Conservation (phyloP, 2,797 vertebrate genomes). For the Paramormyrops hopkinsi region DNA sequence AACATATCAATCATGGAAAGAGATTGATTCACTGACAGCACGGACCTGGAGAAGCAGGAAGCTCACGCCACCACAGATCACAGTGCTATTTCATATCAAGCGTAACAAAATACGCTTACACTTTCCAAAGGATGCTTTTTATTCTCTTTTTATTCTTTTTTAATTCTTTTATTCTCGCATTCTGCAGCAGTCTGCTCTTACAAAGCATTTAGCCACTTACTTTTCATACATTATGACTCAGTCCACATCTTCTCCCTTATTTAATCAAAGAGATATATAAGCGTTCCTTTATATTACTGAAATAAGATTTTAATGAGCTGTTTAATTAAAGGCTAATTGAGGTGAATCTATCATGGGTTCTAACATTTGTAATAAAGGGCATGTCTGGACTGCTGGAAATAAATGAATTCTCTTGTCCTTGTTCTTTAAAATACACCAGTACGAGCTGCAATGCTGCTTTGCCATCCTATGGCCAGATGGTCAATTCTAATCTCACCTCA, state of each 20-base stretch:
- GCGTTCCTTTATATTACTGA: constrained; percentile 48
- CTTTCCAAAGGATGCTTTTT: neutral
- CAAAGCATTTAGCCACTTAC: constrained; percentile 42
- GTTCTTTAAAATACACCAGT: neutral
- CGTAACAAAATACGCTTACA: neutral
- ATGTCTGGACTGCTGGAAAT: constrained; percentile 2
- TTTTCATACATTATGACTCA: constrained; percentile 58
- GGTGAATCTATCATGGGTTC: constrained; percentile 74
- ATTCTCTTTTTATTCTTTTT: neutral
- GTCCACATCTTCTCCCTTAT: constrained; percentile 54
- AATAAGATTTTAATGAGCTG: constrained; percentile 70
- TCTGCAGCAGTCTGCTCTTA: constrained; percentile 9
- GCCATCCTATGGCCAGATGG: neutral
- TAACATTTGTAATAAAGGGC: constrained; percentile 49
- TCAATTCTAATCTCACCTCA: neutral
- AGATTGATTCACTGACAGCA: neutral
- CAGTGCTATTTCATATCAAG: neutral
- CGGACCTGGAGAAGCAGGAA: too few species aligned
- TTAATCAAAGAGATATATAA: constrained; percentile 33
- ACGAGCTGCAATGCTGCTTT: neutral
- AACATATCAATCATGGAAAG: neutral
- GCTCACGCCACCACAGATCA: neutral
- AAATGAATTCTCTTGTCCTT: neutral
- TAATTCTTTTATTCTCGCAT: neutral
- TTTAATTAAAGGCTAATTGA: constrained; percentile 82